phyloP scores from a whole-genome alignment of 2,797 vertebrate genomes.

The Sebastes kiyomatsui region DNA sequence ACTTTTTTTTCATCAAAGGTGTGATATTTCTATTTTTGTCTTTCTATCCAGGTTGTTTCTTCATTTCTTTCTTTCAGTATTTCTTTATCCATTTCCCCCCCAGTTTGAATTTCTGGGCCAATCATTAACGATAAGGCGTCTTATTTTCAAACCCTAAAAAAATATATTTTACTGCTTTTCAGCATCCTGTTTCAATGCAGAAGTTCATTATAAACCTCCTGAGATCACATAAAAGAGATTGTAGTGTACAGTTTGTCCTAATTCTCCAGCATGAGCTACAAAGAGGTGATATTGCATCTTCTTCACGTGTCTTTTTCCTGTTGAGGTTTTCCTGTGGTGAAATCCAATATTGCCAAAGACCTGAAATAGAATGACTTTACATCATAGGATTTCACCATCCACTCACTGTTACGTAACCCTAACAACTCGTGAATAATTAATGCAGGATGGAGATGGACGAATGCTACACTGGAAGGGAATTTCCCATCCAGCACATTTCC shows the following conservation, averaged over 20 bases:
- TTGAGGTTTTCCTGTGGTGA: slow-evolving; percentile 23
- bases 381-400: slow-evolving; percentile 40
- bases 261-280: neutral
- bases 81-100: neutral
- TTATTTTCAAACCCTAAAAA: neutral
- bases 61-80: neutral
- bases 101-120: neutral
- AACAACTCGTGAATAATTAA: slow-evolving; percentile 58
- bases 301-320: slow-evolving; percentile 28
- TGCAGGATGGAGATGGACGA: slow-evolving; percentile 6
- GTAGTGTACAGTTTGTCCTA: neutral
- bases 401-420: slow-evolving; percentile 50
- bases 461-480: slow-evolving; percentile 26
- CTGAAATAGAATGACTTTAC: slow-evolving; percentile 42
- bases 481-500: slow-evolving; percentile 33
- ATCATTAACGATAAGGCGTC: neutral
- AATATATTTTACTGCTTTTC: neutral
- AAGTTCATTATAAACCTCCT: neutral
- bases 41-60: neutral
- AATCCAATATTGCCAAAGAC: slow-evolving; percentile 1
- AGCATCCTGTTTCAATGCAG: neutral
- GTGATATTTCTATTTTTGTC: neutral
- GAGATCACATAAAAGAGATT: neutral
- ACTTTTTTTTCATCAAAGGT: neutral
- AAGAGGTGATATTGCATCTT: slow-evolving; percentile 20